Conservation (phyloP, 2,888 invertebrate genomes). For the Stenotaenia linearis region DNA sequence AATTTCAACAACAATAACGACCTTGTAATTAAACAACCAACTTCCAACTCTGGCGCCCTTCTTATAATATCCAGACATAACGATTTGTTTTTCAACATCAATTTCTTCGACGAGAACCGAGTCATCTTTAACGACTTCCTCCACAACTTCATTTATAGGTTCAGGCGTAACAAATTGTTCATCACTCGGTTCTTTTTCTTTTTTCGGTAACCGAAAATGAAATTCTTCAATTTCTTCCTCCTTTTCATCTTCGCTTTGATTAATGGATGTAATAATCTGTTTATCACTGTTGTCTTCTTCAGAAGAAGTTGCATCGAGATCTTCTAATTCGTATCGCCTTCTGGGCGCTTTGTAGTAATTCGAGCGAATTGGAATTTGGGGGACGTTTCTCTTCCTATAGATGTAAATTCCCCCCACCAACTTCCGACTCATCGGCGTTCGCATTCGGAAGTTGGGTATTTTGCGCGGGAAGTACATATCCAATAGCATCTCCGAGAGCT, state of each 20-base stretch:
- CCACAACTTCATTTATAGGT: neutral
- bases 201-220: too few species aligned
- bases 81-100: neutral
- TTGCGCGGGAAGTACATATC: neutral
- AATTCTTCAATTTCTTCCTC: neutral
- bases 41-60: neutral
- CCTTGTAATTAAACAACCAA: slow-evolving; percentile 22
- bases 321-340: neutral
- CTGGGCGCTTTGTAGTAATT: neutral
- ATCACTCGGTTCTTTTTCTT: neutral
- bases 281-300: neutral
- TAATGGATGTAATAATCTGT: neutral
- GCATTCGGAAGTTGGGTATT: neutral
- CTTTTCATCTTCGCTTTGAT: neutral
- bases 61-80: neutral
- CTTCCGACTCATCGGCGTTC: neutral
- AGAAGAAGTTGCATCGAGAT: neutral
- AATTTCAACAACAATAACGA: too few species aligned
- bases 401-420: neutral
- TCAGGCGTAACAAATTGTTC: neutral
- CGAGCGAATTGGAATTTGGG: neutral
- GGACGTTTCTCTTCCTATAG: neutral
- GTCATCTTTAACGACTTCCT: neutral
- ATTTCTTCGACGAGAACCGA: neutral
- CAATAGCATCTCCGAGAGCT: neutral